Conservation (phyloP, 2,888 invertebrate genomes). For the Mythimna ferrago region DNA sequence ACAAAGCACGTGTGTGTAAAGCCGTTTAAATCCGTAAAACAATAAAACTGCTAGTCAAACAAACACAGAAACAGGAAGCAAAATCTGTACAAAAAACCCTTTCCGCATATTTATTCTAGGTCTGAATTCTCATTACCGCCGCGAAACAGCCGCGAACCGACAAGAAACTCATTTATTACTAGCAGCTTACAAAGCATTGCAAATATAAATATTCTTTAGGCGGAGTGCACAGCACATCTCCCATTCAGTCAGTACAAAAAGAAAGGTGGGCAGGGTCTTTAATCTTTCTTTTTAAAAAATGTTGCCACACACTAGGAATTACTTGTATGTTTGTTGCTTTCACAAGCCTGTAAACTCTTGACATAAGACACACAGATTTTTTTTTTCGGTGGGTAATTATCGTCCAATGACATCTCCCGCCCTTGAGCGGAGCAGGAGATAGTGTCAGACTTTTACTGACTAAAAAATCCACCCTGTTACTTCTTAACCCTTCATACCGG, state of each 20-base stretch:
- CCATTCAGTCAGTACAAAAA: not conserved
- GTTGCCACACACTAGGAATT: too few relatives aligned
- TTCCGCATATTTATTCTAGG: constrained; percentile 12
- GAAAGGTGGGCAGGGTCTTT: not conserved
- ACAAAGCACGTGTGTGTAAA: not conserved
- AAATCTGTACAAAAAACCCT: constrained; percentile 4
- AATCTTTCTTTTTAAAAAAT: too few relatives aligned
- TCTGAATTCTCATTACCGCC: constrained; percentile 36
- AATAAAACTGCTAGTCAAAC: not conserved
- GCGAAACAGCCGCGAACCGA: constrained; percentile 12
- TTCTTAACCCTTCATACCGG: too few relatives aligned
- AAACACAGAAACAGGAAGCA: not conserved
- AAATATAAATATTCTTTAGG: constrained; percentile 47
- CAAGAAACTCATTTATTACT: constrained; percentile 42
- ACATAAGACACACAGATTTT: too few relatives aligned
- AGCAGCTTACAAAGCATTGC: constrained; percentile 37
- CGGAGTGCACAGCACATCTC: constrained; percentile 30
- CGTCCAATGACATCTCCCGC: too few relatives aligned
- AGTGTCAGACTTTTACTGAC: too few relatives aligned
- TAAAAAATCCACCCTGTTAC: too few relatives aligned
- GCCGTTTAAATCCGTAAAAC: not conserved
- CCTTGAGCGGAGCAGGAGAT: too few relatives aligned
- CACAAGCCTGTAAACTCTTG: too few relatives aligned
- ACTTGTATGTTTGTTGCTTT: too few relatives aligned
- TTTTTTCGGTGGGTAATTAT: too few relatives aligned